Percentiles rank a stretch among this genome's conserved stretches.
These are phyloP conservation scores for Crioceris asparagi DNA, from an alignment of 2,888 invertebrate genomes.

Conservation along the genomic window DNA sequence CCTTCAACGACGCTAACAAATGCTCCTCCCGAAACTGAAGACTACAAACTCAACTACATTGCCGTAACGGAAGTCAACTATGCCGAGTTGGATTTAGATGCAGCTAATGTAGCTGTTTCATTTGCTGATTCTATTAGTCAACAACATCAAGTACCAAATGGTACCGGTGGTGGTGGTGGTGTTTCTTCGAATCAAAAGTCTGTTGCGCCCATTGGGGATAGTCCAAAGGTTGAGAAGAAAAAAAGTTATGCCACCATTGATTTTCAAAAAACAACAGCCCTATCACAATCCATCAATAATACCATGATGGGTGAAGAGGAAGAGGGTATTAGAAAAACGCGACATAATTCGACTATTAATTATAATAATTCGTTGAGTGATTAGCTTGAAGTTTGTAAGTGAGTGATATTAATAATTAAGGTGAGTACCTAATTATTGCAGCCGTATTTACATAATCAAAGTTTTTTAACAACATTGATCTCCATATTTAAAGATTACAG, in stretches of 20 bases:
- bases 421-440: too few relatives aligned
- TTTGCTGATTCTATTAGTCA: too few relatives aligned
- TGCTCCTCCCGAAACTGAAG: too few relatives aligned
- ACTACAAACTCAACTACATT: constrained; percentile 27
- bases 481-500: too few relatives aligned
- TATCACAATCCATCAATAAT: constrained; percentile 69
- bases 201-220: constrained; percentile 33
- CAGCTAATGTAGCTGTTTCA: too few relatives aligned
- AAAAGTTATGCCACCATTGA: constrained; percentile 85
- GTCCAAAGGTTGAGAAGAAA: constrained; percentile 40
- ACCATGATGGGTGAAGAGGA: constrained; percentile 63
- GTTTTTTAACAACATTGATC: too few relatives aligned
- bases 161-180: constrained; percentile 4
- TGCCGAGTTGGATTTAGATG: constrained; percentile 70
- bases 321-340: constrained; percentile 67
- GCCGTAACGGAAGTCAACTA: constrained; percentile 56
- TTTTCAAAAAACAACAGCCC: constrained; percentile 85
- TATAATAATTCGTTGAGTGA: too few relatives aligned
- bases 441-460: too few relatives aligned
- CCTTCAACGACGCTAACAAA: too few relatives aligned
- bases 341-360: constrained; percentile 67
- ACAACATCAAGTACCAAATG: too few relatives aligned
- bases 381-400: too few relatives aligned
- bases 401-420: too few relatives aligned
- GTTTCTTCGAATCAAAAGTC: constrained; percentile 22